phyloP scores from a whole-genome alignment of 2,113 vertebrate genomes.

The Fukomys damarensis region DNA sequence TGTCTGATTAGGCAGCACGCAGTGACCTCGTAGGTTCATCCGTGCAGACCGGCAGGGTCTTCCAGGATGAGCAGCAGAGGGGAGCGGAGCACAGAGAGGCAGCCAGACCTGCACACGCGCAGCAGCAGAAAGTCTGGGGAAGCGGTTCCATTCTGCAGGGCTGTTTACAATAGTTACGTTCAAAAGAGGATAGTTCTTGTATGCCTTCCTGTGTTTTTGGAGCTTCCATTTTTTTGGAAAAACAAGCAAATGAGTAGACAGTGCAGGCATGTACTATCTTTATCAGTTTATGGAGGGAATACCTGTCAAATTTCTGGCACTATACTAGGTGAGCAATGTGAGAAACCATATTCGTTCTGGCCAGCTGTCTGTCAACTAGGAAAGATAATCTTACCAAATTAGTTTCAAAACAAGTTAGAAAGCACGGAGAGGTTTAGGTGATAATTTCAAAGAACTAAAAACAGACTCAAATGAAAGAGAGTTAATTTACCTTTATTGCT shows the following conservation, averaged over 20 bases:
- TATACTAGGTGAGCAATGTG: neutral
- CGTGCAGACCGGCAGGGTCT: neutral
- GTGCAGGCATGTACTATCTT: neutral
- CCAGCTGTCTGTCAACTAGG: neutral
- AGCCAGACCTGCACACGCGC: neutral
- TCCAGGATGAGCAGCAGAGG: neutral
- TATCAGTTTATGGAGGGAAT: too few relatives aligned
- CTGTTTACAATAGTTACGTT: neutral
- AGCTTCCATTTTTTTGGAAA: neutral
- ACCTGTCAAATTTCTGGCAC: too few relatives aligned
- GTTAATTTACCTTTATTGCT: neutral
- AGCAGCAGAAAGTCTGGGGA: neutral
- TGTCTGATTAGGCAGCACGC: neutral
- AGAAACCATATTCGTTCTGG: neutral
- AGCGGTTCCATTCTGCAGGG: neutral
- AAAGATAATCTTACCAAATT: neutral
- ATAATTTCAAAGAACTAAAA: slow-evolving; percentile 25
- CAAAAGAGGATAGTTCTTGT: neutral
- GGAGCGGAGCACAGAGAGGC: neutral
- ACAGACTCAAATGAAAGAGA: neutral
- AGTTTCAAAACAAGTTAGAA: slow-evolving; percentile 16
- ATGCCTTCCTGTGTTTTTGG: neutral
- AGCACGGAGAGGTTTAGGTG: neutral
- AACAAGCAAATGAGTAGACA: neutral
- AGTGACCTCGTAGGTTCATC: neutral